A percentile compares a stretch with the other conserved stretches of the same genome.
Evolutionary conservation across 35 echinoderm and acorn worm species (phyloP).

Genomic region (Ophioderma brevispina): DNA sequence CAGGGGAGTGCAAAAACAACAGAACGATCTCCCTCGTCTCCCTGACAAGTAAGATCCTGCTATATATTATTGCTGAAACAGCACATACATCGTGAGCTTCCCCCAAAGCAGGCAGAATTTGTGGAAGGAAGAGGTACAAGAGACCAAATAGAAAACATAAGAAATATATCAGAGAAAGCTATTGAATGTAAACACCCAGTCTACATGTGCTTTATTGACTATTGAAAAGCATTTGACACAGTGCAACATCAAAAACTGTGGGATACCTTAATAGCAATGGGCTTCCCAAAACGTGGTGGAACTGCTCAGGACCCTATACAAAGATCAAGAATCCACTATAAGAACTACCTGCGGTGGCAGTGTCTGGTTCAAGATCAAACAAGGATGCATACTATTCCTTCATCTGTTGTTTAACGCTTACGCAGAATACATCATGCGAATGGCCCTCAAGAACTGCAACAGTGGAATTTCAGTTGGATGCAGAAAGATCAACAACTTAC

Average conservation of each 20-base stretch:
- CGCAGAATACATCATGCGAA: no score
- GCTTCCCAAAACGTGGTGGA: neutral
- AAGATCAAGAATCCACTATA: neutral
- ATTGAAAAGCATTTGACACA: slow-evolving; percentile 60
- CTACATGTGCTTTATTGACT: slow-evolving; percentile 62
- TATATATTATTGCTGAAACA: slow-evolving; percentile 33
- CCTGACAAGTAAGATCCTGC: slow-evolving; percentile 42
- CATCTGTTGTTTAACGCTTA: no score
- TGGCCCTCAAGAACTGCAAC: no score
- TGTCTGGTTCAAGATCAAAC: no score
- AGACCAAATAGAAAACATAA: slow-evolving; percentile 56
- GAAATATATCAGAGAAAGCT: slow-evolving; percentile 45
- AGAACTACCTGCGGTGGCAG: slow-evolving; percentile 2
- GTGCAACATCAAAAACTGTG: no score
- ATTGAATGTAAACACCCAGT: slow-evolving; percentile 18
- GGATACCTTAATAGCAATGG: no score
- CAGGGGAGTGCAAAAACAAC: slow-evolving; percentile 45
- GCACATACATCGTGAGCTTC: slow-evolving; percentile 18
- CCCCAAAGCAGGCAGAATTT: slow-evolving; percentile 45
- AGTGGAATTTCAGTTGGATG: no score
- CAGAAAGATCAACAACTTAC: no score
- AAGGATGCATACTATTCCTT: no score
- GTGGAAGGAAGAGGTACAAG: slow-evolving; percentile 48
- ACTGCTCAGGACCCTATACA: neutral
- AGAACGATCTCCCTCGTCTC: slow-evolving; percentile 40